Evolutionary conservation across 1,140 invertebrate species (phyloP).

Genomic region (Bombus cullumanus): DNA sequence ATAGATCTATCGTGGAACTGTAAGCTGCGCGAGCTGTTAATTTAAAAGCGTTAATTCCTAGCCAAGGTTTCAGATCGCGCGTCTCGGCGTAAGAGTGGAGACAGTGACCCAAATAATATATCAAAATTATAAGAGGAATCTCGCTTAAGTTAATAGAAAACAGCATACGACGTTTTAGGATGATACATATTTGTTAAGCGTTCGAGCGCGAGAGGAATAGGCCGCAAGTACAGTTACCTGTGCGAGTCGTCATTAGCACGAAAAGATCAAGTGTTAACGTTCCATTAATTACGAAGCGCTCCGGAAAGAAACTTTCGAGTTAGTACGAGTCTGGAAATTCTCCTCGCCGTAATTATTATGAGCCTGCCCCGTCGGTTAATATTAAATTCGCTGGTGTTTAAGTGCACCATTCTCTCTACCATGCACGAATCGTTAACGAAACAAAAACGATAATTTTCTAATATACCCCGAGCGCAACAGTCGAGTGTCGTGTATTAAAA

Average conservation of each 20-base stretch:
- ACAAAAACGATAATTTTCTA: neutral
- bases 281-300: neutral
- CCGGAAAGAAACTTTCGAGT: slow-evolving; percentile 11
- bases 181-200: neutral
- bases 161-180: neutral
- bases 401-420: neutral
- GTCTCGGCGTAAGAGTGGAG: neutral
- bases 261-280: slow-evolving; percentile 3
- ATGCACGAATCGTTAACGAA: neutral
- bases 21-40: neutral
- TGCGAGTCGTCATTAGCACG: neutral
- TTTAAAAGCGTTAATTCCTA: neutral
- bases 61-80: neutral
- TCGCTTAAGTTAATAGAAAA: neutral
- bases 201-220: neutral
- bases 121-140: no score
- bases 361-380: neutral
- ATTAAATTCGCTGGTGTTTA: neutral
- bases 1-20: neutral
- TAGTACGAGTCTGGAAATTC: neutral
- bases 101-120: neutral
- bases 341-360: neutral
- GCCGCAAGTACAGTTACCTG: neutral
- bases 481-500: no score
- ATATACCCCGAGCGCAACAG: no score